A percentile compares a stretch with the other conserved stretches of the same genome.
phyloP scores from a whole-genome alignment of 2,797 vertebrate genomes.

The Propithecus perrieri region DNA sequence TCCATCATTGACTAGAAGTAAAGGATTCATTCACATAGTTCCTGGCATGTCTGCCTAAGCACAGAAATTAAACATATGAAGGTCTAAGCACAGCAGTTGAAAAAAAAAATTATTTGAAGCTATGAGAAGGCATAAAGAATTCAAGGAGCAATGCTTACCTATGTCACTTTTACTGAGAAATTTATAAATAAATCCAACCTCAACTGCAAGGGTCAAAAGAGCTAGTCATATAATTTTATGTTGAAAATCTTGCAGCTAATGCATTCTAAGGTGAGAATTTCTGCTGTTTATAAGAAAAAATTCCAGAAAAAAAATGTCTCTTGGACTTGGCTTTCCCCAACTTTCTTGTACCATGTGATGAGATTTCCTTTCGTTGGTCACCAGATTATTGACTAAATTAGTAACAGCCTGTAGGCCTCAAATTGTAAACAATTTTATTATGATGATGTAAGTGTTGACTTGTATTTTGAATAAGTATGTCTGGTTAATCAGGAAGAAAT shows the following conservation, averaged over 20 bases:
- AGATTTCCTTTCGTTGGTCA: slow-evolving; percentile 24
- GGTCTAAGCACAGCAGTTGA: neutral
- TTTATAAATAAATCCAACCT: neutral
- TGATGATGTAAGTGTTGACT: neutral
- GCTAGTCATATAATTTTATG: neutral
- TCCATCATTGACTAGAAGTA: neutral
- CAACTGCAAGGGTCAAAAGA: neutral
- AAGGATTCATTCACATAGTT: neutral
- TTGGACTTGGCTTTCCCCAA: neutral
- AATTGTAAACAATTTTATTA: slow-evolving; percentile 13
- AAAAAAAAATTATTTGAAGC: neutral
- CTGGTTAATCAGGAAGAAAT: slow-evolving; percentile 18
- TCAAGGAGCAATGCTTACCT: neutral
- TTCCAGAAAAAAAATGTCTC: neutral
- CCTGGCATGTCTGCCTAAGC: neutral
- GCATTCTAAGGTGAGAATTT: neutral
- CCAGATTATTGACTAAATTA: neutral
- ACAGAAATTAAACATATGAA: slow-evolving; percentile 21
- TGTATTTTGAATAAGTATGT: neutral
- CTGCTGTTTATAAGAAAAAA: neutral
- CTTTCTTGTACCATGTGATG: neutral
- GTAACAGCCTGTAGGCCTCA: slow-evolving; percentile 15
- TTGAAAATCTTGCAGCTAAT: neutral
- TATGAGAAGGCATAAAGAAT: neutral
- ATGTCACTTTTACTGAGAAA: neutral